These are phyloP conservation scores for Montipora capitata DNA, from an alignment of 92 coral and sea anemone species.

Conservation along the genomic window DNA sequence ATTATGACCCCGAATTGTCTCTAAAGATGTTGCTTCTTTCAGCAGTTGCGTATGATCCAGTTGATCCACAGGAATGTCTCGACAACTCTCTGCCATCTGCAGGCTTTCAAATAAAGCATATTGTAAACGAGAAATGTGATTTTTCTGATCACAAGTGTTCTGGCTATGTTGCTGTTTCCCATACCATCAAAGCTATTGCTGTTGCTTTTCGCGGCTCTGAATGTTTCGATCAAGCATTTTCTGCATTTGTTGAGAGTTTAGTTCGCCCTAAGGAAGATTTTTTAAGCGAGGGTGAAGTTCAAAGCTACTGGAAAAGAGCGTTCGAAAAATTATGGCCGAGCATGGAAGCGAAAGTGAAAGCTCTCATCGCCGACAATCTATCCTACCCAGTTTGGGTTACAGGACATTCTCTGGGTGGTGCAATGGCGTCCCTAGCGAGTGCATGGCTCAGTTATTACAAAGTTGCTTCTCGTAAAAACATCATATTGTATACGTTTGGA, in stretches of 20 bases:
- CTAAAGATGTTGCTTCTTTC: constrained; percentile 75
- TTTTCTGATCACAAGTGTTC: too few species aligned
- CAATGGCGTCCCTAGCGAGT: constrained; percentile 27
- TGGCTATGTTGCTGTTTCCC: too few species aligned
- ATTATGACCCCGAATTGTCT: constrained; percentile 59
- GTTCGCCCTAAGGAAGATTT: too few species aligned
- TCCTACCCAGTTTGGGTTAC: constrained; percentile 58
- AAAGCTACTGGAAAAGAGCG: constrained; percentile 57
- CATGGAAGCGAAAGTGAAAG: constrained; percentile 21
- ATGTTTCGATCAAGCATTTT: too few species aligned
- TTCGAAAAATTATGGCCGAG: constrained; percentile 11
- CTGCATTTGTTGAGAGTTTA: too few species aligned
- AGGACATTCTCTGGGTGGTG: constrained; percentile 65
- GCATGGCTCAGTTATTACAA: constrained; percentile 34
- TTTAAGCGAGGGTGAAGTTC: constrained; percentile 26
- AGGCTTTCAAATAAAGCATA: constrained; percentile 29
- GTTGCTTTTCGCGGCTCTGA: constrained; percentile 65
- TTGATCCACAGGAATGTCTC: constrained; percentile 52
- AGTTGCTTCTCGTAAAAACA: constrained; percentile 36
- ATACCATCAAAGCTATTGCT: constrained; percentile 62
- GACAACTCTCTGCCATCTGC: constrained; percentile 62
- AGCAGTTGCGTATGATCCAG: constrained; percentile 72
- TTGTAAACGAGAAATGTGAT: too few species aligned
- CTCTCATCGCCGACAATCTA: constrained; percentile 27
- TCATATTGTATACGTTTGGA: constrained; percentile 44